A percentile compares a stretch with the other conserved stretches of the same genome.
These are phyloP conservation scores for Urocitellus parryii DNA, from an alignment of 2,113 vertebrate genomes.

Conservation along the genomic window DNA sequence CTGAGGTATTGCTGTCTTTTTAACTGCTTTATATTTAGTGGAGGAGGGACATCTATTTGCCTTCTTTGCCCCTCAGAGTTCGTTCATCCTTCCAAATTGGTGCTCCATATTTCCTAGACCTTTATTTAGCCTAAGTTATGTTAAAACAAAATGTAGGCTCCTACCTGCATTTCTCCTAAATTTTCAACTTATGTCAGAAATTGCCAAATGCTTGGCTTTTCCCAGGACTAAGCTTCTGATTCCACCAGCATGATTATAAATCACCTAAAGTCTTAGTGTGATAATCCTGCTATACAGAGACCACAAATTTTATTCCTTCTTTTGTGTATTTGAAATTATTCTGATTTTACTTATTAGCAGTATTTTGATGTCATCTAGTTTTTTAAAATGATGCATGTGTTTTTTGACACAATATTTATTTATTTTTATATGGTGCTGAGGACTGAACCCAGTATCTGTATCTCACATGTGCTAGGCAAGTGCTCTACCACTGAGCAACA, in stretches of 20 bases:
- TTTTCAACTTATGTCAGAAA: conserved; percentile 15
- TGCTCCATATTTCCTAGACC: neutral
- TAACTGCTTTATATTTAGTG: neutral
- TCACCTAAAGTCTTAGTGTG: neutral
- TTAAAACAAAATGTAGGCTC: neutral
- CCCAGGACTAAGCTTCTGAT: neutral
- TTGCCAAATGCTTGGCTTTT: neutral
- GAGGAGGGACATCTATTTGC: neutral
- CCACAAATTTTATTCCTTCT: neutral
- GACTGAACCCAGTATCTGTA: no score
- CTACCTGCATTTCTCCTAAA: neutral
- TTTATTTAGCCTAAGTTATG: neutral
- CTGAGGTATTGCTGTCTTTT: neutral
- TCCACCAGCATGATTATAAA: conserved; percentile 15
- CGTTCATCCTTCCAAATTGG: neutral
- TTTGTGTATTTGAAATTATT: conserved; percentile 22
- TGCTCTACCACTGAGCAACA: no score
- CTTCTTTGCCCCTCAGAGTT: neutral
- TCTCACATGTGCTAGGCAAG: no score
- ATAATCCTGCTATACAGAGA: neutral
- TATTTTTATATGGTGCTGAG: no score
- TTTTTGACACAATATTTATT: no score
- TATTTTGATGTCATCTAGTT: no score
- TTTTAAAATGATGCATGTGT: no score
- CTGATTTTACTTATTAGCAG: neutral